A percentile compares a stretch with the other conserved stretches of the same genome.
Conservation (phyloP, 2,888 invertebrate species). For the Chymomyza fuscimana region DNA sequence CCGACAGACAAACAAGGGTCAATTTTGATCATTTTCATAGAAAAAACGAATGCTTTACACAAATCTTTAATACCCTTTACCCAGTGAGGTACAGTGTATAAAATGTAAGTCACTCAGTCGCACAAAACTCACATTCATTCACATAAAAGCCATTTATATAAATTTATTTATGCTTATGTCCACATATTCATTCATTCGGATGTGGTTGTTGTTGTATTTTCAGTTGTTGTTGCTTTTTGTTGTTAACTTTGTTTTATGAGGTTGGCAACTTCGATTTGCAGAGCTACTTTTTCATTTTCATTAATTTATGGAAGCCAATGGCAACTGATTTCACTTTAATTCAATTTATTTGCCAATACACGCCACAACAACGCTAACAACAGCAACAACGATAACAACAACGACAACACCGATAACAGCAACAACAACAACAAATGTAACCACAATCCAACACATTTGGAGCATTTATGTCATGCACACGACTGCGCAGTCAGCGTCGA, state of each 20-base stretch:
- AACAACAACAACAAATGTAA: background rate
- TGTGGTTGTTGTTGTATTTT: slow-evolving; percentile 14
- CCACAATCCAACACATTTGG: slow-evolving; percentile 25
- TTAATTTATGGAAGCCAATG: slow-evolving; percentile 66
- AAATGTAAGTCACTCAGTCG: background rate
- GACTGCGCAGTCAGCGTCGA: slow-evolving; percentile 28
- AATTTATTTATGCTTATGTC: slow-evolving; percentile 6
- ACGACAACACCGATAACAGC: background rate
- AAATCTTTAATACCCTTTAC: background rate
- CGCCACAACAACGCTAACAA: slow-evolving; percentile 24
- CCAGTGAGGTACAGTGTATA: too few relatives aligned
- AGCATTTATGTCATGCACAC: slow-evolving; percentile 47
- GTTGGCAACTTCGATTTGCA: slow-evolving; percentile 25
- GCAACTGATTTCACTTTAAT: slow-evolving; percentile 72
- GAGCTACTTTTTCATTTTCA: slow-evolving; percentile 44
- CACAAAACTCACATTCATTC: background rate
- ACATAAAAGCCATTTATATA: slow-evolving; percentile 2
- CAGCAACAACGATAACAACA: slow-evolving; percentile 16
- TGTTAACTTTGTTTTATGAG: slow-evolving; percentile 9
- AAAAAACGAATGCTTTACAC: too few relatives aligned
- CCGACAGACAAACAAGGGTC: too few relatives aligned
- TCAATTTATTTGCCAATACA: slow-evolving; percentile 68
- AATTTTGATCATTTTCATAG: too few relatives aligned
- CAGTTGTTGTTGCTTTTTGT: slow-evolving; percentile 12
- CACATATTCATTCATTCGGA: background rate